Evolutionary conservation across 2,888 invertebrate species (phyloP).

Genomic region (Meghimatium bilineatum): DNA sequence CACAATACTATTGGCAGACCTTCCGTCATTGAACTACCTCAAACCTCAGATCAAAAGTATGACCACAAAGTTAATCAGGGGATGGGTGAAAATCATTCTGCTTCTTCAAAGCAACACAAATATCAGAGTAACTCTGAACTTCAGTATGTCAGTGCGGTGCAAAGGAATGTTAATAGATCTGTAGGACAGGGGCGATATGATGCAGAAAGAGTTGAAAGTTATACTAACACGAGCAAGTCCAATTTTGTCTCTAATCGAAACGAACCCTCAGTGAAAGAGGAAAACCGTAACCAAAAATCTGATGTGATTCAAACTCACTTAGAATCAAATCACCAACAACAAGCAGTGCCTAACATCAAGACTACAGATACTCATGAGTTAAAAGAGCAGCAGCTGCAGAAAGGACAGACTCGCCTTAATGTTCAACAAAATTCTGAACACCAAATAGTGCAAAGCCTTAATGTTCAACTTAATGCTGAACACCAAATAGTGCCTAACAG

Average conservation of each 20-base stretch:
- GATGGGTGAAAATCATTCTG: constrained; percentile 18
- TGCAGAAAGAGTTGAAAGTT: not conserved
- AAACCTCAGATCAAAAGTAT: not conserved
- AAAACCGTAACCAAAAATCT: not conserved
- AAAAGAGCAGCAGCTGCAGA: not conserved
- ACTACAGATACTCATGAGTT: too few species aligned
- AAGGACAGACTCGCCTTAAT: too few species aligned
- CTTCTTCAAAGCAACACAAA: constrained; percentile 3
- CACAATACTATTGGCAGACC: not conserved
- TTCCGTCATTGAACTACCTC: not conserved
- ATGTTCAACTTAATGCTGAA: not conserved
- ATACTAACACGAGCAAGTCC: constrained; percentile 14
- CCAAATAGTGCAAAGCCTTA: not conserved
- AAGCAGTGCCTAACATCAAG: not conserved
- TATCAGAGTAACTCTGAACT: constrained; percentile 29
- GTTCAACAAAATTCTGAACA: too few species aligned
- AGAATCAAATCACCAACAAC: not conserved
- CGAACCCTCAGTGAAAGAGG: constrained; percentile 22
- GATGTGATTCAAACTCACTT: not conserved
- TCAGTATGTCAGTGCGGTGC: constrained; percentile 20
- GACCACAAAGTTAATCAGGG: not conserved
- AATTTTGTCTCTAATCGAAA: constrained; percentile 7
- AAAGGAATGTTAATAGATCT: not conserved
- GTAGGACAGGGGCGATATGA: not conserved
- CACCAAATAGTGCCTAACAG: not conserved